Evolutionary conservation across 2,113 vertebrate genomes (phyloP), one percentile per base, ranked within the genome.

Genomic region (Sturnira hondurensis): DNA sequence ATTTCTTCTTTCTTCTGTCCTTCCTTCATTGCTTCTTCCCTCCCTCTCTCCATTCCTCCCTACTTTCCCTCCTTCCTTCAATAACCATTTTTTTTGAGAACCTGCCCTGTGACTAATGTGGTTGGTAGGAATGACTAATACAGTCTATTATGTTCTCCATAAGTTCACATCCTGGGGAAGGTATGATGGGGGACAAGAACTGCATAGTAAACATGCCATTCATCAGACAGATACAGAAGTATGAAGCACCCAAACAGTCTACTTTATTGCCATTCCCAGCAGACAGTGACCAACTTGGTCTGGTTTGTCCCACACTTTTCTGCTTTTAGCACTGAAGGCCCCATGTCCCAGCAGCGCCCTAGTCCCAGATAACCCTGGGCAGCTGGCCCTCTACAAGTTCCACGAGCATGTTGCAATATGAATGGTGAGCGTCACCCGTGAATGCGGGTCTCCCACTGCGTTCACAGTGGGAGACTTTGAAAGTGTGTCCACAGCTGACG

Each of bases 241-340:
- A 3, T 24, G 63, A 31, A 45, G 1, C 56, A 81, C n/a, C 36
- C 22, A 78, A 67, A 24, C 28, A 4, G 41, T 78, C 17, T 33
- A 58, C 1, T 31, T 41, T 8, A 41, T 14, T 5, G 28, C 5
- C 36, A 24, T 41, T 86, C 73, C 26, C 36, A 92, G 11, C 17
- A 68, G 2, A 52, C 5, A 58, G 9, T 19, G 1, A 81, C 26
- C 2, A 17, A 1, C 0, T 67, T 58, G 3, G 28, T 45, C 7
- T 38, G 3, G 24, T 92, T 65, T 86, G 15, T 36, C 9, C 3
- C 12, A 56, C 7, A 63, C n/a, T 86, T 89, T 7, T 5, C 36
- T 61, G 15, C 5, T 54, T 85, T 67, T 52, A 77, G 12, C 31
- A 31, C 0, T 43, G 2, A 26, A 54, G 41, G 3, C 33, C 9